A percentile compares a stretch with the other conserved stretches of the same genome.
phyloP scores from a whole-genome alignment of 2,113 vertebrate species.

The Channa maculata region DNA sequence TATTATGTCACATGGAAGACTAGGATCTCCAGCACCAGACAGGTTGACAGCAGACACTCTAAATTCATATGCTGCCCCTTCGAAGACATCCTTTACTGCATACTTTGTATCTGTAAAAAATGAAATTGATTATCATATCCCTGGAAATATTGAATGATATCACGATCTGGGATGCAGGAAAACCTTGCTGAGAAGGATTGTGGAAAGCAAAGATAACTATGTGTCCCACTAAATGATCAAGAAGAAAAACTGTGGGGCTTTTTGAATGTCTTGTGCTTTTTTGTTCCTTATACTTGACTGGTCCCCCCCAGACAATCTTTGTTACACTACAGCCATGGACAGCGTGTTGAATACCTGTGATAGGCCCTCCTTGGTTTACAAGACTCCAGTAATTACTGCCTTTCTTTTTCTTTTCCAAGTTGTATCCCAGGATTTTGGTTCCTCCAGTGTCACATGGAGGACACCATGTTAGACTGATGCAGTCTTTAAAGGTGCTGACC shows the following conservation, averaged over 20 bases:
- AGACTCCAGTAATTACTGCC: conserved; percentile 87
- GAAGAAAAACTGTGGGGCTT: no score
- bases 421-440: conserved; percentile 86
- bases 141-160: not conserved
- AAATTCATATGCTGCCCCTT: conserved; percentile 90
- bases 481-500: conserved; percentile 82
- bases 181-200: no score
- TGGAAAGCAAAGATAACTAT: no score
- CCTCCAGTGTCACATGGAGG: conserved; percentile 83
- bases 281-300: no score
- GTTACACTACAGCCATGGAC: no score
- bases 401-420: conserved; percentile 90
- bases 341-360: conserved; percentile 78
- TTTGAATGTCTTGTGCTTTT: no score
- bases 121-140: not conserved
- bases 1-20: conserved; percentile 82
- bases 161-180: no score
- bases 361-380: conserved; percentile 80
- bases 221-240: no score
- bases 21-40: conserved; percentile 87
- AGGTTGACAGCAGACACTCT: conserved; percentile 88
- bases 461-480: conserved; percentile 86
- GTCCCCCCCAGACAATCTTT: no score
- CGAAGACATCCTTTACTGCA: conserved; percentile 83
- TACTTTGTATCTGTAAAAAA: conserved; percentile 83